phyloP scores from a whole-genome alignment of 2,888 invertebrate species.

The Sphinx pinastri region DNA sequence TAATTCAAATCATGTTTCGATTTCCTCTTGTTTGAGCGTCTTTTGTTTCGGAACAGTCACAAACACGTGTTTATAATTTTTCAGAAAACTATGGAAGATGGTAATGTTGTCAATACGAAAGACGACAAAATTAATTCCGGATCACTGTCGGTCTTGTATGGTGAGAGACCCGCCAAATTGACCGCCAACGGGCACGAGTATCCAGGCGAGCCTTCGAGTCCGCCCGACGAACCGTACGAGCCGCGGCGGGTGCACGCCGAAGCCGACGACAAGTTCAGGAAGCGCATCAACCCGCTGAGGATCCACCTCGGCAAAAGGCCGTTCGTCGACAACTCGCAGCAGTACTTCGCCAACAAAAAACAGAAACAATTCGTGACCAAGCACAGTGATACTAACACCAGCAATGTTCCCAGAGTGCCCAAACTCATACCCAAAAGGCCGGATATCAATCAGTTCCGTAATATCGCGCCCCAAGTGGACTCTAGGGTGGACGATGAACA shows the following conservation, averaged over 20 bases:
- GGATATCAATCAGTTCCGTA: slow-evolving; percentile 65
- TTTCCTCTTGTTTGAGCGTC: slow-evolving; percentile 78
- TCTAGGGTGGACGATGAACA: slow-evolving; percentile 63
- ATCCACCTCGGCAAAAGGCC: slow-evolving; percentile 79
- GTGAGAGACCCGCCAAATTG: slow-evolving; percentile 68
- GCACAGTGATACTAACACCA: slow-evolving; percentile 61
- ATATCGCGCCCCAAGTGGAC: slow-evolving; percentile 62
- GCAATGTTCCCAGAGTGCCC: slow-evolving; percentile 63
- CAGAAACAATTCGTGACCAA: slow-evolving; percentile 63
- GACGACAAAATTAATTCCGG: slow-evolving; percentile 71
- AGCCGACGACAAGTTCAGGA: slow-evolving; percentile 65
- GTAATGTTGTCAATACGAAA: slow-evolving; percentile 74
- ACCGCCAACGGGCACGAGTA: slow-evolving; percentile 73
- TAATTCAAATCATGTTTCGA: slow-evolving; percentile 70
- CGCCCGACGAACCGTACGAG: slow-evolving; percentile 51
- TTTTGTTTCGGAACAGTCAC: slow-evolving; percentile 77
- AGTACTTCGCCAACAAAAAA: slow-evolving; percentile 67
- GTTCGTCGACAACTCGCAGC: slow-evolving; percentile 75
- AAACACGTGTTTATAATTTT: slow-evolving; percentile 75
- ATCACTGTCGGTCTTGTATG: slow-evolving; percentile 65
- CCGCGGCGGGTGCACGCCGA: slow-evolving; percentile 56
- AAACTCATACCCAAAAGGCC: slow-evolving; percentile 72
- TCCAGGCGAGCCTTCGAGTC: slow-evolving; percentile 57
- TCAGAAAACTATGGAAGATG: slow-evolving; percentile 84
- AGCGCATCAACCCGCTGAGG: slow-evolving; percentile 76